Evolutionary conservation across 2,888 invertebrate species (phyloP), one percentile per base, ranked within the genome.

Genomic region (Herminia tarsipennalis): DNA sequence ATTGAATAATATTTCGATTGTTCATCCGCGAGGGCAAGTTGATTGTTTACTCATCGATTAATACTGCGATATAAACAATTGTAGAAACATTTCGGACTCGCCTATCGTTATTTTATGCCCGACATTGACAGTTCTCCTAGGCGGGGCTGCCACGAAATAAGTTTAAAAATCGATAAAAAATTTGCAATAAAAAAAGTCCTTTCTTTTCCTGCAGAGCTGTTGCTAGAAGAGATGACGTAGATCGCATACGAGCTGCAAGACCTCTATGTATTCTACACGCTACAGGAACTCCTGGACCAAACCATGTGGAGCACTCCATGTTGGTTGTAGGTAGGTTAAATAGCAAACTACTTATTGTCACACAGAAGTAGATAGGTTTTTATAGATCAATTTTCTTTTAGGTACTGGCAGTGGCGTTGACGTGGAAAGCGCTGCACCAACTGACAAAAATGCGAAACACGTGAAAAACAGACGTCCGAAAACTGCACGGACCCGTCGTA

Each of bases 251-350:
- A 51, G 86, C 83, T 2, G 87, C 82, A 1, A 68, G 90, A 1
- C 90, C 90, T 0, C 68, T 86, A 1, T 90, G 90, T 56, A 88
- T 91, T 17, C 78, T 84, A 30, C 71, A 87, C 17, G 90, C 90
- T 0, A 83, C 88, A 0, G 85, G 81, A 1, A 43, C 57, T 9
- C 51, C 55, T 2, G 80, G 76, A 27, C 52, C 59, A 0, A 66
- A 61, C 4, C 68, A 57, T 13, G 77, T 78, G 5, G 88, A 88
- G 48, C 88, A 91, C 58, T 86, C 88, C 0, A 47, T 91, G 25
- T 83, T 79, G 41, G 70, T 91, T 16, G 75, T 76, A 3, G 90
- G 90, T 86, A 72, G 50, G 71, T 57, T 17, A 13, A 1, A 10
- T 6, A 6, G 5, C 2, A 18, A 18, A n/a, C 5, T 8, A 22